phyloP scores from a whole-genome alignment of 2,113 vertebrate genomes.

The Chitala chitala region DNA sequence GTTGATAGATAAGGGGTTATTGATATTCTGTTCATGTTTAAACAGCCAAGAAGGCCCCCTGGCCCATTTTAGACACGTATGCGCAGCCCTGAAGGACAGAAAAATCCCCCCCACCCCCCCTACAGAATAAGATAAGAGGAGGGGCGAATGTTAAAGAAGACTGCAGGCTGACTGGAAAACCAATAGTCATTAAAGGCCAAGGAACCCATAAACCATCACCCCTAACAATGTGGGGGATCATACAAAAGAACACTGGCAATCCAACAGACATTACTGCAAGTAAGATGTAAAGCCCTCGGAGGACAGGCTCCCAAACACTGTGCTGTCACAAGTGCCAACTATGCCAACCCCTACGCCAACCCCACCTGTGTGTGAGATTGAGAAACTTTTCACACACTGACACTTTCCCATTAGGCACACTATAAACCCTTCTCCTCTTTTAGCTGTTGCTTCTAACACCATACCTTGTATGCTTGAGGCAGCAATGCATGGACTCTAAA shows the following conservation, averaged over 20 bases:
- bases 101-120: not conserved
- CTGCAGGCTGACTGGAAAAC: not conserved
- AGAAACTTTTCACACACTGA: too few relatives aligned
- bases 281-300: too few relatives aligned
- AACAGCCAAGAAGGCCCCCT: constrained; percentile 8
- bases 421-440: too few relatives aligned
- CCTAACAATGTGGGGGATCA: not conserved
- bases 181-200: not conserved
- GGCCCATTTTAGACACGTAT: constrained; percentile 14
- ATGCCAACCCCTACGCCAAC: too few relatives aligned
- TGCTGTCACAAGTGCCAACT: too few relatives aligned
- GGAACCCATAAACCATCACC: not conserved
- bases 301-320: too few relatives aligned
- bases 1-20: constrained; percentile 4
- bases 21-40: constrained; percentile 24
- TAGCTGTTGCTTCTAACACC: too few relatives aligned
- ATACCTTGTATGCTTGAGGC: too few relatives aligned
- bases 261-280: too few relatives aligned
- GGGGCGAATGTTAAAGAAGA: not conserved
- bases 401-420: too few relatives aligned
- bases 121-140: not conserved
- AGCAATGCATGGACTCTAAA: not conserved
- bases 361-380: too few relatives aligned
- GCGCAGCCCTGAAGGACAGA: not conserved
- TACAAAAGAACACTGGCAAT: too few relatives aligned